Percentiles rank a stretch among this genome's conserved stretches.
Conservation (phyloP, 2,797 vertebrate species). For the Trematomus bernacchii region DNA sequence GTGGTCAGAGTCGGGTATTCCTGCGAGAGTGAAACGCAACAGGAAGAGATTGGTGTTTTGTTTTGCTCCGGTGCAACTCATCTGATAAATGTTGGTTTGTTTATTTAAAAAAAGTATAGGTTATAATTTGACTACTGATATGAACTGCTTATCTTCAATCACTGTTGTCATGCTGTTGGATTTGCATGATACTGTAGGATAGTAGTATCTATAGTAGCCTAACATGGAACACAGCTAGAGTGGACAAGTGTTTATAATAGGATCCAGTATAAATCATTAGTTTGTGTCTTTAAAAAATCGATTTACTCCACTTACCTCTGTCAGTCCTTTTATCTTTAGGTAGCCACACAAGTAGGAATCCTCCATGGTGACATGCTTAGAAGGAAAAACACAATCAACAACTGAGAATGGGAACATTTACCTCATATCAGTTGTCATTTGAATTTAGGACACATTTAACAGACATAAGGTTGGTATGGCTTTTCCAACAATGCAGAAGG, state of each 20-base stretch:
- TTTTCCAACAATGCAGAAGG: neutral
- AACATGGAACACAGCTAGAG: neutral
- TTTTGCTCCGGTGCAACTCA: neutral
- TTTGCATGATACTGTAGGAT: neutral
- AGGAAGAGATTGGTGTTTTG: neutral
- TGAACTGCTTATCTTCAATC: neutral
- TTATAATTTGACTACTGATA: neutral
- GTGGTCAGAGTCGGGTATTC: slow-evolving; percentile 98
- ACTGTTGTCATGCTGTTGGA: neutral
- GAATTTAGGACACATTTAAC: neutral
- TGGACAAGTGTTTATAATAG: neutral
- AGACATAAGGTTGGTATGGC: neutral
- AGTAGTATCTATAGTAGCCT: neutral
- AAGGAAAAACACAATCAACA: slow-evolving; percentile 22
- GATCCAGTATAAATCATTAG: slow-evolving; percentile 11
- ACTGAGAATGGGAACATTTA: neutral
- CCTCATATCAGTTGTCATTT: neutral
- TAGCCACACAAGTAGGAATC: slow-evolving; percentile 98
- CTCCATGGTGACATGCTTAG: slow-evolving; percentile 96
- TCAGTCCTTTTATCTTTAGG: slow-evolving; percentile 99
- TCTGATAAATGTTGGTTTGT: neutral
- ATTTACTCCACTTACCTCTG: slow-evolving; percentile 89
- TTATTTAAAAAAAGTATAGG: slow-evolving; percentile 4
- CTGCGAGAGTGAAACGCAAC: slow-evolving; percentile 67
- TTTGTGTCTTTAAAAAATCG: slow-evolving; percentile 1